These are phyloP conservation scores for Halisarca cf. caerulea DNA, from an alignment of 37 sponge, comb jelly and placozoan species.

Conservation along the genomic window DNA sequence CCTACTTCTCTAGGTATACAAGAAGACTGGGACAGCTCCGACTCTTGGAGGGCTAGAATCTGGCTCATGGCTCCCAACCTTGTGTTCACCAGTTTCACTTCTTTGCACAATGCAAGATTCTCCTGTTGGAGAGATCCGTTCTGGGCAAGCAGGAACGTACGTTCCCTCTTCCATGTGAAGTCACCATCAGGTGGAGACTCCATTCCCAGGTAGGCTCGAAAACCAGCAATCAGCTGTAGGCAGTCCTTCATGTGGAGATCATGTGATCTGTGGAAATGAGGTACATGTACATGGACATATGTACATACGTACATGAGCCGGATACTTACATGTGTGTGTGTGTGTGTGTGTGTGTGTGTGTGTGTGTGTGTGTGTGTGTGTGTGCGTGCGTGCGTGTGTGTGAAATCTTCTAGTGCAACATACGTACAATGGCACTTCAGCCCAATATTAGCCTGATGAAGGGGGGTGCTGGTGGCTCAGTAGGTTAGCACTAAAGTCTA, in stretches of 20 bases:
- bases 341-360: too few species aligned
- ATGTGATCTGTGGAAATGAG: not conserved
- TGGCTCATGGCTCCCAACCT: not conserved
- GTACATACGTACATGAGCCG: too few species aligned
- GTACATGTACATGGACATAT: too few species aligned
- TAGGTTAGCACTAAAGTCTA: too few species aligned
- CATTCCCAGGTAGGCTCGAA: not conserved
- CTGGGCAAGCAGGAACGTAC: not conserved
- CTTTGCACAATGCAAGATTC: not conserved
- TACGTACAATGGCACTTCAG: too few species aligned
- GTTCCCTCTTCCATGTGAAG: slow-evolving; percentile 10
- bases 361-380: too few species aligned
- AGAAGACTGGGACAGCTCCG: not conserved
- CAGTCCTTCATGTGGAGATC: not conserved
- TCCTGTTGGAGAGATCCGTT: not conserved
- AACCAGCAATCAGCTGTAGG: not conserved
- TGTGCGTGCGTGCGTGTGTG: too few species aligned
- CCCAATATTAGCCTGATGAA: too few species aligned
- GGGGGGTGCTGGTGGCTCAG: too few species aligned
- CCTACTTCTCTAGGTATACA: not conserved
- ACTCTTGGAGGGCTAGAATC: slow-evolving; percentile 6
- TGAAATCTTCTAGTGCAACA: too few species aligned
- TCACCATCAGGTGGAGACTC: slow-evolving; percentile 1
- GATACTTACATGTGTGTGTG: too few species aligned
- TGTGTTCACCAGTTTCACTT: slow-evolving; percentile 1